Evolutionary conservation across 2,888 invertebrate species (phyloP).

Genomic region (Amphimallon solstitiale): DNA sequence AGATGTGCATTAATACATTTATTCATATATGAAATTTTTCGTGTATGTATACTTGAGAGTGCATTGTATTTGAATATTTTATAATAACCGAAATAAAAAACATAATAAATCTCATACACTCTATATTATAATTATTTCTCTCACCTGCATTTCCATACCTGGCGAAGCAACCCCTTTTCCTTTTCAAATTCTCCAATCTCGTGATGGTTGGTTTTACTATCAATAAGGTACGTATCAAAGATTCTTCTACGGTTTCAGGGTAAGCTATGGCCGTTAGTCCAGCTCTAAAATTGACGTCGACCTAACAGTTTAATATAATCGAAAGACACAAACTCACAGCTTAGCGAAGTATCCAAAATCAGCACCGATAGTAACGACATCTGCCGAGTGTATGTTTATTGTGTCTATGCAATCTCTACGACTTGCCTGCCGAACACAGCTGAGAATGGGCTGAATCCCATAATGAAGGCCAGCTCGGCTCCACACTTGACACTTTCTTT

Average conservation of each 20-base stretch:
- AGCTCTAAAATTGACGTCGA: constrained; percentile 61
- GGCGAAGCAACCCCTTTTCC: constrained; percentile 72
- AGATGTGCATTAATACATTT: no score
- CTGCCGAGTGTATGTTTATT: constrained; percentile 63
- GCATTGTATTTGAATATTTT: no score
- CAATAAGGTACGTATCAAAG: constrained; percentile 67
- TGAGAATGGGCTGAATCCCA: constrained; percentile 70
- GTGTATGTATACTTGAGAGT: no score
- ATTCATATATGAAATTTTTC: no score
- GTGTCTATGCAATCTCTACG: constrained; percentile 68
- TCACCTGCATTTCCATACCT: constrained; percentile 74
- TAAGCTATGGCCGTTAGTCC: constrained; percentile 68
- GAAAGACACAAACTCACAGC: constrained; percentile 6
- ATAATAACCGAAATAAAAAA: no score
- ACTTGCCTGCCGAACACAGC: constrained; percentile 64
- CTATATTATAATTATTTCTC: no score
- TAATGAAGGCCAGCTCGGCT: constrained; percentile 66
- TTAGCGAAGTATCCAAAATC: constrained; percentile 55
- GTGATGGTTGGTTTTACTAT: constrained; percentile 64
- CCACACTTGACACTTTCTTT: constrained; percentile 71
- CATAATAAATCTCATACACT: no score
- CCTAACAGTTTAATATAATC: neutral
- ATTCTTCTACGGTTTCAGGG: constrained; percentile 66
- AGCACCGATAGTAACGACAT: constrained; percentile 71
- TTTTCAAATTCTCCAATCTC: constrained; percentile 68